Evolutionary conservation across 2,113 vertebrate genomes (phyloP), one percentile per base, ranked within the genome.

Genomic region (Hyla sarda): DNA sequence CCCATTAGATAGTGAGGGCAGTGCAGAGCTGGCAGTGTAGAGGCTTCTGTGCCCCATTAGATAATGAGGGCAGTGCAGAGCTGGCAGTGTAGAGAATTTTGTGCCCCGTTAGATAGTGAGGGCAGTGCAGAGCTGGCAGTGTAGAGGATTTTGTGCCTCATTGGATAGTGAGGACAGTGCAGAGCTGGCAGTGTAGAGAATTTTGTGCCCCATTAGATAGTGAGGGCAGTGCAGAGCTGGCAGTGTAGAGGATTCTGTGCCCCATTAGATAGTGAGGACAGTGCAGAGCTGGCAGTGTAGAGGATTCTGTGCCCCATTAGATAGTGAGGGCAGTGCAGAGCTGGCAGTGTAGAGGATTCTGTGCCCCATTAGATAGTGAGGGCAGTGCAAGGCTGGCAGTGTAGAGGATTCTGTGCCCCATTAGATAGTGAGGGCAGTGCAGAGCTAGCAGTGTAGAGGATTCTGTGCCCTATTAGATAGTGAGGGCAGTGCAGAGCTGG

Each of bases 151-250:
- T 34, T 60, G 21, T 75, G 82, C 71, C 71, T 32, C 71, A 56
- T n/a, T n/a, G n/a, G n/a, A n/a, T n/a, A n/a, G n/a, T n/a, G n/a
- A n/a, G n/a, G 56, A 8, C 37, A 47, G n/a, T 8, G 34, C 58
- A 58, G 34, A 60, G 52, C 82, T 60, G 71, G 52, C 23, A 74
- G 37, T 47, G 74, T 32, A 47, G 41, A 12, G 25, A 34, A 72
- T 84, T 75, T 34, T 60, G 21, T 75, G 82, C 71, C 71, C 50
- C 71, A 56, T n/a, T n/a, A n/a, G n/a, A n/a, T n/a, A n/a, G n/a
- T n/a, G n/a, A n/a, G n/a, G 56, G 14, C 37, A 47, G n/a, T 8
- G 34, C 58, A 58, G 34, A 60, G 52, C 82, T 60, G 71, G 52
- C 23, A 74, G 37, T 47, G 74, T 32, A 47, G 41, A 12, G 25